Conservation (phyloP, 1,140 invertebrate genomes). For the Drosophila fuyamai region DNA sequence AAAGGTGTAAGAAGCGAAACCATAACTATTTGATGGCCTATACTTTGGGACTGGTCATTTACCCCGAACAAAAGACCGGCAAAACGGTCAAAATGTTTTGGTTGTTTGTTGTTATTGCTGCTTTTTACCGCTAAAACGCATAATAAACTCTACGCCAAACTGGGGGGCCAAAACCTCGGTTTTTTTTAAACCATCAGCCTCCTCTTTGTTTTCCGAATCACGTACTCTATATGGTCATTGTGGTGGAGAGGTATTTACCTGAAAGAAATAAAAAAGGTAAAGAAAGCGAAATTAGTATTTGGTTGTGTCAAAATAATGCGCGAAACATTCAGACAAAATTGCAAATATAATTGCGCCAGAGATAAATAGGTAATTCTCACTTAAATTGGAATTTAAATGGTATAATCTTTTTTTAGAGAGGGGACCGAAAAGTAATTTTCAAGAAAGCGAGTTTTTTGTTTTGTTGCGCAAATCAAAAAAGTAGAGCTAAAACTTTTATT, state of each 20-base stretch:
- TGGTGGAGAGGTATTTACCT: conserved; percentile 58
- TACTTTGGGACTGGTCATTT: conserved; percentile 55
- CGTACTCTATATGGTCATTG: conserved; percentile 57
- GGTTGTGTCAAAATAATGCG: conserved; percentile 26
- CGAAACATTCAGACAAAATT: conserved; percentile 44
- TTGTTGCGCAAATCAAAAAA: background rate
- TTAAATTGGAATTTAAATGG: conserved; percentile 52
- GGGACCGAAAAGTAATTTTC: conserved; percentile 7
- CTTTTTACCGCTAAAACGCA: conserved; percentile 71
- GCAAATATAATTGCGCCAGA: conserved; percentile 25
- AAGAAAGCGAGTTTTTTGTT: conserved; percentile 13
- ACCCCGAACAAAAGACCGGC: conserved; percentile 52
- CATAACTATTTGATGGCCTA: conserved; percentile 29
- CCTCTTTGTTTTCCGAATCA: conserved; percentile 51
- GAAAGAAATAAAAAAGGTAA: conserved; percentile 40
- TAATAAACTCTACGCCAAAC: conserved; percentile 34
- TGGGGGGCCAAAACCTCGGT: background rate
- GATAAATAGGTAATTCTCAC: conserved; percentile 5
- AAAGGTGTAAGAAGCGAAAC: conserved; percentile 28
- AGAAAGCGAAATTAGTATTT: conserved; percentile 77
- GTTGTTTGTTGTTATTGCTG: conserved; percentile 33
- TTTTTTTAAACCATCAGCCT: conserved; percentile 12
- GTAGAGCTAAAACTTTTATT: no score
- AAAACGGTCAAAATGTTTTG: conserved; percentile 69
- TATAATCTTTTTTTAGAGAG: conserved; percentile 1